A percentile compares a stretch with the other conserved stretches of the same genome.
phyloP scores from a whole-genome alignment of 1,140 invertebrate genomes.

The Sminthurides bifidus region DNA sequence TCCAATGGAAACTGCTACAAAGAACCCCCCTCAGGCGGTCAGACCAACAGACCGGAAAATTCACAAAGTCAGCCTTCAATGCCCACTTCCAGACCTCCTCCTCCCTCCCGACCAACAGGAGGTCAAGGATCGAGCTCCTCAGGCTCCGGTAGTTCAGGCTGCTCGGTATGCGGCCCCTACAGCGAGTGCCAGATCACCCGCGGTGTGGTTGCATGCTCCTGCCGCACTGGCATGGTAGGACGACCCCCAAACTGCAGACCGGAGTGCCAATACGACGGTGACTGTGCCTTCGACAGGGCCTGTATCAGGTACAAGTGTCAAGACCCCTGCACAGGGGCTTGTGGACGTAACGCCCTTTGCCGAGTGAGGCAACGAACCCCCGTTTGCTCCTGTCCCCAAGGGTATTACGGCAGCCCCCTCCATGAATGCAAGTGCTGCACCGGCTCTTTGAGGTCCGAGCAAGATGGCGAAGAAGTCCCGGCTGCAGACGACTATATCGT shows the following conservation, averaged over 20 bases:
- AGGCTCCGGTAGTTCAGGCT: background rate
- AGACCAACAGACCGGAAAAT: too few relatives aligned
- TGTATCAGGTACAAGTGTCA: slow-evolving; percentile 11
- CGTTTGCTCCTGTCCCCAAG: slow-evolving; percentile 49
- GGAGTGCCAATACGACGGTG: slow-evolving; percentile 14
- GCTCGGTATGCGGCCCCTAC: background rate
- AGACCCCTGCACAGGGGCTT: slow-evolving; percentile 43
- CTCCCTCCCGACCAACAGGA: background rate
- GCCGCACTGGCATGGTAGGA: slow-evolving; percentile 34
- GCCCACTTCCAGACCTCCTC: background rate
- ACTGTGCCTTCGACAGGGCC: slow-evolving; percentile 14
- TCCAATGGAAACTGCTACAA: background rate
- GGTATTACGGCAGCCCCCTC: slow-evolving; percentile 70
- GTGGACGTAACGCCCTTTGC: slow-evolving; percentile 8
- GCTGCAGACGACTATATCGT: background rate
- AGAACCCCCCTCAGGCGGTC: too few relatives aligned
- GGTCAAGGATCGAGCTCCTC: background rate
- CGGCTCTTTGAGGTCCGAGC: background rate
- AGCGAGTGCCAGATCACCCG: background rate
- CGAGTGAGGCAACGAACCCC: slow-evolving; percentile 18
- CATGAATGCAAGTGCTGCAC: slow-evolving; percentile 31
- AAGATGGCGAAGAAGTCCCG: background rate
- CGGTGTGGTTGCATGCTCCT: background rate
- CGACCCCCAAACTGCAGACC: slow-evolving; percentile 56
- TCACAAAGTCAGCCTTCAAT: too few relatives aligned